Base-by-base conservation (phyloP, 2,888 invertebrate genomes). In the Dicyrtoma fusca region DNA sequence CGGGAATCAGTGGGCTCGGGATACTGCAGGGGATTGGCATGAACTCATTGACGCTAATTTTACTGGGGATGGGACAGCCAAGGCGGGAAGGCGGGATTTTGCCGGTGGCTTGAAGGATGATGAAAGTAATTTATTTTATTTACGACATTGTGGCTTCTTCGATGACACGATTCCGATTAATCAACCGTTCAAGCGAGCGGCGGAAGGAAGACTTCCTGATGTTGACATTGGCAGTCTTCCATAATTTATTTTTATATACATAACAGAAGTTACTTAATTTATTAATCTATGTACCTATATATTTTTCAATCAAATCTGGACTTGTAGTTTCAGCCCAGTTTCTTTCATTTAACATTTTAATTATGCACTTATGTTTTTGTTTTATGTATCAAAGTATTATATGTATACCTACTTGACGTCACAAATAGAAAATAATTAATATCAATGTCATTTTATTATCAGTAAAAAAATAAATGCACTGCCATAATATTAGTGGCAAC, bases 131-230 rank as follows among this genome's bases (percentile, higher is more conserved):
- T 21, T 21, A 1, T 79, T 79, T 69, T 79, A 53, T 63, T 53
- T 79, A 17, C 57, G 73, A 62, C 78, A 79, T 69, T 79, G 79
- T 66, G 79, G 79, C 21, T 79, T 79, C 49, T 77, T 79, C 42
- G 70, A 71, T 51, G 73, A 79, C 13, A 34, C 42, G 3, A 68
- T 77, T 3, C 63, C 68, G 44, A 73, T 73, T n/a, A 69, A 63
- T 17, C 72, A 72, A n/a, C 21, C 19, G 11, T 76, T 76, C 47
- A 3, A 59, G 55, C 17, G 68, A 51, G 10, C 42, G 55, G 17
- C 69, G 1, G 14, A 17, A 34, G 42, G 42, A 34, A 19, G 13
- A 14, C 42, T 14, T 17, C 69, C 69, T 4, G 21, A 14, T 19
- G 57, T 69, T 2, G 45, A 44, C n/a, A 34, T 69, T 44, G 19